phyloP scores from a whole-genome alignment of 2,888 invertebrate genomes.

The Balanococcus diminutus region DNA sequence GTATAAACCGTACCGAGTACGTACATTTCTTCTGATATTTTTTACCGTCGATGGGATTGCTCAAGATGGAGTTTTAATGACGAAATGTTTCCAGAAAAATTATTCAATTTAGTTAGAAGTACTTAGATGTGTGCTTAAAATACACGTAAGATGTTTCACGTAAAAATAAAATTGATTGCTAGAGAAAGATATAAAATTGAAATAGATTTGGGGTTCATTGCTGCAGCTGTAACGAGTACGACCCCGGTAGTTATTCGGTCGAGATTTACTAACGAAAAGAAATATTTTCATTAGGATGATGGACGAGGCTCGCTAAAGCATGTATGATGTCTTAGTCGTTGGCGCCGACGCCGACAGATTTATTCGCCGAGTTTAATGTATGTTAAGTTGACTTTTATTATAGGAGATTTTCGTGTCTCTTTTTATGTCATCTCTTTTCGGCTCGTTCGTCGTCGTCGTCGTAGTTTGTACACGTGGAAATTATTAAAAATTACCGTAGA shows the following conservation, averaged over 20 bases:
- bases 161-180: too few species aligned
- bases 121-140: too few species aligned
- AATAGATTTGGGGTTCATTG: too few species aligned
- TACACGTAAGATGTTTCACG: too few species aligned
- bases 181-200: too few species aligned
- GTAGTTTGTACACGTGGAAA: neutral
- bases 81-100: neutral
- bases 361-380: slow-evolving; percentile 38
- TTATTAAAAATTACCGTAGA: neutral
- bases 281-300: slow-evolving; percentile 52
- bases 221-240: neutral
- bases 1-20: neutral
- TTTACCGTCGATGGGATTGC: neutral
- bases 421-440: neutral
- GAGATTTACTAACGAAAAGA: neutral
- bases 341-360: slow-evolving; percentile 53
- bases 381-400: slow-evolving; percentile 39
- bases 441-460: neutral
- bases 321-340: slow-evolving; percentile 48
- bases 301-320: slow-evolving; percentile 50
- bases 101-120: neutral
- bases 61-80: neutral
- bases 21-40: neutral
- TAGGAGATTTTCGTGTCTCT: neutral
- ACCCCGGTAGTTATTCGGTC: neutral